Evolutionary conservation across 2,113 vertebrate species (phyloP).

Genomic region (Nesoenas mayeri): DNA sequence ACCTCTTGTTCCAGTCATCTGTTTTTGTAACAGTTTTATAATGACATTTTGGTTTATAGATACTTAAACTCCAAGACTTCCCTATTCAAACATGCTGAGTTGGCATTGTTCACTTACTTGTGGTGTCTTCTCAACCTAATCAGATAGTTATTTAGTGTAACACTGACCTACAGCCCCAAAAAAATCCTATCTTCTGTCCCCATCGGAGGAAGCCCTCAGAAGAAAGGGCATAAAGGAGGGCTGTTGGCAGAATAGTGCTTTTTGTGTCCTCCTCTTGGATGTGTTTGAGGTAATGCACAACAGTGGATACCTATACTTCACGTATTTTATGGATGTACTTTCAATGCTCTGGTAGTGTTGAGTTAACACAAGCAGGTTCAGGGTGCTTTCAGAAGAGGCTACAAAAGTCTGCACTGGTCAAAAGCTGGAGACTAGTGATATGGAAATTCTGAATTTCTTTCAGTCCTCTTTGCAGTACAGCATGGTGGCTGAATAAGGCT

Average conservation of each 20-base stretch:
- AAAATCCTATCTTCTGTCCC: rapidly evolving
- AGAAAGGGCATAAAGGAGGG: background rate
- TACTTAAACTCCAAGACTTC: background rate
- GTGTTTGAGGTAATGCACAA: background rate
- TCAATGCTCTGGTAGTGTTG: background rate
- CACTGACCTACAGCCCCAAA: background rate
- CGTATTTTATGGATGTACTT: background rate
- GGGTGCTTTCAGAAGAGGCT: background rate
- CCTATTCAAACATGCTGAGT: background rate
- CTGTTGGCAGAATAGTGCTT: background rate
- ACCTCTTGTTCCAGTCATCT: background rate
- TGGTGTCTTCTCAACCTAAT: background rate
- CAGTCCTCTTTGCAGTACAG: background rate
- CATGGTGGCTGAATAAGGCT: background rate
- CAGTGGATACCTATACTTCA: background rate
- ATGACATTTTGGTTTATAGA: background rate
- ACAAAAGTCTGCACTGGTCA: background rate
- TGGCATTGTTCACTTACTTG: background rate
- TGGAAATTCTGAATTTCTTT: background rate
- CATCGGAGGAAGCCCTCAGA: background rate
- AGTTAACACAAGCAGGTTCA: background rate
- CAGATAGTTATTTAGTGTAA: background rate
- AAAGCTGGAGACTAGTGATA: background rate
- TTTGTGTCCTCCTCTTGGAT: background rate
- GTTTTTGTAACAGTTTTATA: background rate